These are phyloP conservation scores for Oryzias sinensis DNA, from an alignment of 2,797 vertebrate genomes.

Conservation along the genomic window DNA sequence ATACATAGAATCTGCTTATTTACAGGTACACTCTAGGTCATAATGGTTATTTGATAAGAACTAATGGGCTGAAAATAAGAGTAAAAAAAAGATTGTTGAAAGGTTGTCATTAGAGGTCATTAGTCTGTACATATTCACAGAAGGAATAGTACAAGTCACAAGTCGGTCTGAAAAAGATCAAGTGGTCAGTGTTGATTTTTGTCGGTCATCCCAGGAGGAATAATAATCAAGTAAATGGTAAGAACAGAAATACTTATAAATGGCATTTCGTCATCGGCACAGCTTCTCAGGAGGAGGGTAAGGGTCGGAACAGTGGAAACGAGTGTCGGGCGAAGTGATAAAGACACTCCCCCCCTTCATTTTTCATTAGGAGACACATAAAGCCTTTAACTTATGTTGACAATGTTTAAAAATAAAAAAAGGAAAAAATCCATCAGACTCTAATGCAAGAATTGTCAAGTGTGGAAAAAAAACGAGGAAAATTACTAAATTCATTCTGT, in stretches of 20 bases:
- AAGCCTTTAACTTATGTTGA: conserved; percentile 40
- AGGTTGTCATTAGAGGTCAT: conserved; percentile 41
- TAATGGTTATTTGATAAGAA: conserved; percentile 76
- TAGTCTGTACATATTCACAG: conserved; percentile 60
- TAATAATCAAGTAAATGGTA: conserved; percentile 46
- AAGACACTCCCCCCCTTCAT: conserved; percentile 8
- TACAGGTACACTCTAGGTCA: conserved; percentile 81
- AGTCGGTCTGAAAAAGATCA: conserved; percentile 41
- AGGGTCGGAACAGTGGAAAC: neutral
- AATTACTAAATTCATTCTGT: conserved; percentile 64
- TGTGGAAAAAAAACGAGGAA: conserved; percentile 62
- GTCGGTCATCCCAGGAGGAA: conserved; percentile 55
- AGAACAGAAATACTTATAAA: conserved; percentile 53
- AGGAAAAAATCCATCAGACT: conserved; percentile 36
- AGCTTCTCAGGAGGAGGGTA: conserved; percentile 31
- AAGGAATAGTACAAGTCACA: conserved; percentile 54
- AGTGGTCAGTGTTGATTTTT: conserved; percentile 36
- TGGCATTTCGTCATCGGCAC: conserved; percentile 55
- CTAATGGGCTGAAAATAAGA: conserved; percentile 60
- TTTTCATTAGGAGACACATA: conserved; percentile 37
- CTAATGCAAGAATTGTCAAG: conserved; percentile 64
- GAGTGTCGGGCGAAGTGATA: conserved; percentile 1
- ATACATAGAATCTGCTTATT: conserved; percentile 86
- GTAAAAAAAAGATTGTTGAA: conserved; percentile 29
- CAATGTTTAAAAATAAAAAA: conserved; percentile 18